These are phyloP conservation scores for Channallabes apus DNA, from an alignment of 2,797 vertebrate species.

Conservation along the genomic window DNA sequence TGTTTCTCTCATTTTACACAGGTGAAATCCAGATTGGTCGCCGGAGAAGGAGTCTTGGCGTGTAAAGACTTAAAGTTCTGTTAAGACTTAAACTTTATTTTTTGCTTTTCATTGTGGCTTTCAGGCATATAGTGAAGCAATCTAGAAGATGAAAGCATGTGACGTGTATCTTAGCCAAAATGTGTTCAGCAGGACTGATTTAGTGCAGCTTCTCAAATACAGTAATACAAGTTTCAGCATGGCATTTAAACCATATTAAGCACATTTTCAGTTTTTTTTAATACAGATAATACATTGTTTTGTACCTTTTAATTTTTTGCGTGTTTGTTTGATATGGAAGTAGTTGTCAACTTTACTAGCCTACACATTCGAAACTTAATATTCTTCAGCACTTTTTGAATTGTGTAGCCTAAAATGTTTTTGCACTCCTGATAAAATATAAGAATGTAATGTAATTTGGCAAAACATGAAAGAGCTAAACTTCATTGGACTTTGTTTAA, in stretches of 20 bases:
- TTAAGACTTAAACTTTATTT: too few relatives aligned
- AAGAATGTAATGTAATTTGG: conserved; percentile 17
- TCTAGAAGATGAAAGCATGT: conserved; percentile 14
- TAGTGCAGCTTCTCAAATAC: conserved; percentile 11
- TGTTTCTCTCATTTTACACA: conserved; percentile 55
- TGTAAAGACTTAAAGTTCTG: conserved; percentile 55
- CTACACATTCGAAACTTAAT: neutral
- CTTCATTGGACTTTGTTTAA: conserved; percentile 9
- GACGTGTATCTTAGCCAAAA: conserved; percentile 10
- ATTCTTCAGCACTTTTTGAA: conserved; percentile 14
- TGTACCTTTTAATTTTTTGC: neutral
- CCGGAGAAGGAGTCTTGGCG: conserved; percentile 69
- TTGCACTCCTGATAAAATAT: conserved; percentile 24
- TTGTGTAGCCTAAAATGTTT: conserved; percentile 13
- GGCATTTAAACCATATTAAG: neutral
- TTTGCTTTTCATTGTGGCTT: conserved; percentile 13
- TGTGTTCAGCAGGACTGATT: conserved; percentile 27
- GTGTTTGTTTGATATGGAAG: conserved; percentile 6
- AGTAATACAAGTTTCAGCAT: neutral
- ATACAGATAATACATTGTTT: conserved; percentile 7
- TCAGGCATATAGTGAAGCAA: conserved; percentile 19
- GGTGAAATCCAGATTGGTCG: conserved; percentile 70
- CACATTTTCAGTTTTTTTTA: neutral
- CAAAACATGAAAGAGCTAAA: neutral
- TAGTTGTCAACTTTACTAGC: conserved; percentile 7